Conservation (phyloP, 2,888 invertebrate genomes). For the Chromoteleia sp. region DNA sequence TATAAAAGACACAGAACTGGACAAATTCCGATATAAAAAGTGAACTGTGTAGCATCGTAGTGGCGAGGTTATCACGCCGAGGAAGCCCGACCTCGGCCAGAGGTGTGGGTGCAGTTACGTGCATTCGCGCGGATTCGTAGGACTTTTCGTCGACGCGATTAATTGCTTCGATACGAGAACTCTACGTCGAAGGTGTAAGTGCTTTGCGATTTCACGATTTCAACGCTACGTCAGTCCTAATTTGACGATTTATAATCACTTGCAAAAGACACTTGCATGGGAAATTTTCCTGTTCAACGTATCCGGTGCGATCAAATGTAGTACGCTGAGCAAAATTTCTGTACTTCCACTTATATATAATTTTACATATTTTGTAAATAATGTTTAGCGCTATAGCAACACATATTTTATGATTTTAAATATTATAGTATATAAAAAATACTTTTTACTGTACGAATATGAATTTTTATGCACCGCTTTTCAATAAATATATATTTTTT, state of each 20-base stretch:
- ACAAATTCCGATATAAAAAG: slow-evolving; percentile 66
- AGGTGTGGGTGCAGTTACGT: slow-evolving; percentile 70
- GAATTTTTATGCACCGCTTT: too few relatives aligned
- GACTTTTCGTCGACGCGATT: slow-evolving; percentile 70
- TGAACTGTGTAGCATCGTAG: slow-evolving; percentile 51
- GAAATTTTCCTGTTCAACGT: slow-evolving; percentile 17
- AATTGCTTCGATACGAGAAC: slow-evolving; percentile 67
- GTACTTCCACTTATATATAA: background rate
- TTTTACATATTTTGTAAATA: too few relatives aligned
- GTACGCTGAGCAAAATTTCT: too few relatives aligned
- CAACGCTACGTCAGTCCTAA: slow-evolving; percentile 59
- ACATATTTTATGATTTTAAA: too few relatives aligned
- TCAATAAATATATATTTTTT: too few relatives aligned
- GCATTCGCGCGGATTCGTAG: slow-evolving; percentile 70
- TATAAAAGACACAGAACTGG: slow-evolving; percentile 66
- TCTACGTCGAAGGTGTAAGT: slow-evolving; percentile 67
- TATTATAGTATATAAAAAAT: too few relatives aligned
- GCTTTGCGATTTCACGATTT: slow-evolving; percentile 66
- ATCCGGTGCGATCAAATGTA: background rate
- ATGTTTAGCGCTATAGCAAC: too few relatives aligned
- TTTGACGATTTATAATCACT: slow-evolving; percentile 63
- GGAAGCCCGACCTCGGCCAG: slow-evolving; percentile 52
- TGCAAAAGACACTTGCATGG: slow-evolving; percentile 37
- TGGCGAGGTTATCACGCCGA: slow-evolving; percentile 60
- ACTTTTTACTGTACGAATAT: too few relatives aligned